Evolutionary conservation across 64 coral and sea anemone genomes (phyloP).

Genomic region (Acropora tenuis): DNA sequence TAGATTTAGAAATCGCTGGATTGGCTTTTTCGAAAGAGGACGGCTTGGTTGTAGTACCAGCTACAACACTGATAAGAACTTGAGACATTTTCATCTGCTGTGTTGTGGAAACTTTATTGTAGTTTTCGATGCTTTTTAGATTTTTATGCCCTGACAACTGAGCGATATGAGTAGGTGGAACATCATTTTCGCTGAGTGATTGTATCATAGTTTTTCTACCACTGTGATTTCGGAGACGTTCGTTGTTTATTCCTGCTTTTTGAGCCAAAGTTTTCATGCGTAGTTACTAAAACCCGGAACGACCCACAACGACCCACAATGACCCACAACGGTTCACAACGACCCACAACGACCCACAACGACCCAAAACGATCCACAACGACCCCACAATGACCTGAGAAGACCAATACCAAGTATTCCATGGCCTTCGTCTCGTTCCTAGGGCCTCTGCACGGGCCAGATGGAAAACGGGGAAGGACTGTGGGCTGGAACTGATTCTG

Average conservation of each 20-base stretch:
- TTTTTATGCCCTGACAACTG: conserved; percentile 80
- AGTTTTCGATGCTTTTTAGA: conserved; percentile 75
- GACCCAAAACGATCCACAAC: too few species aligned
- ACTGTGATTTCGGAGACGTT: conserved; percentile 58
- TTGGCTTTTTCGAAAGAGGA: neutral
- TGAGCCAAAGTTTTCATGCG: conserved; percentile 8
- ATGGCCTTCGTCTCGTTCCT: too few species aligned
- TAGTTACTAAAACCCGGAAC: too few species aligned
- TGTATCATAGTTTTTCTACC: conserved; percentile 73
- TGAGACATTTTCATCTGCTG: conserved; percentile 70
- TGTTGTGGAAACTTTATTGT: conserved; percentile 43
- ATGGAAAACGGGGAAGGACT: too few species aligned
- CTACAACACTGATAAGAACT: conserved; percentile 5
- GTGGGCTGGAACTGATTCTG: too few species aligned
- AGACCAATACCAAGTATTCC: too few species aligned
- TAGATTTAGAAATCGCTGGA: neutral
- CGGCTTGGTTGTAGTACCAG: conserved; percentile 21
- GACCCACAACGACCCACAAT: too few species aligned
- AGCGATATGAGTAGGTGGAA: conserved; percentile 66
- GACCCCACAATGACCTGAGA: too few species aligned
- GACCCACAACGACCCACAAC: too few species aligned
- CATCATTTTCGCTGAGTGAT: conserved; percentile 49
- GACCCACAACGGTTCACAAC: too few species aligned
- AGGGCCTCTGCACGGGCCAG: too few species aligned
- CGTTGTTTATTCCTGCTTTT: neutral